Evolutionary conservation across 2,113 vertebrate species (phyloP).

Genomic region (Ibidorhyncha struthersii): DNA sequence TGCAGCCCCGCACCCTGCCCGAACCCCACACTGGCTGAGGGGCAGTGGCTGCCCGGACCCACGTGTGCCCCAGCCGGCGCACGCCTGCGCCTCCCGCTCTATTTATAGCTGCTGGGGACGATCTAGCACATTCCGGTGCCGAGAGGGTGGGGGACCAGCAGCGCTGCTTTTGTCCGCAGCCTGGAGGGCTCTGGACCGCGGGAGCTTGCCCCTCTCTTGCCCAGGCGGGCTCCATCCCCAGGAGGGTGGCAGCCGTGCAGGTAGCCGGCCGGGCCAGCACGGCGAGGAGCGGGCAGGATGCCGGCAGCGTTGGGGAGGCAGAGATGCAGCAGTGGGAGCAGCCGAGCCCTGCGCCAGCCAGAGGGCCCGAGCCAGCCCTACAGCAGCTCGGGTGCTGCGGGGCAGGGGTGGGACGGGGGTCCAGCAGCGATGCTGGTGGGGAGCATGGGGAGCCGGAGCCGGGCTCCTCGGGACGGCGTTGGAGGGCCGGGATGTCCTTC

Average conservation of each 20-base stretch:
- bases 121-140: not conserved
- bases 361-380: not conserved
- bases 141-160: not conserved
- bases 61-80: not conserved
- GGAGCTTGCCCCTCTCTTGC: not conserved
- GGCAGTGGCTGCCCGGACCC: not conserved
- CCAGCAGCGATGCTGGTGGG: not conserved
- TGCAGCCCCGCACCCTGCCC: not conserved
- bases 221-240: not conserved
- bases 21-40: fast-evolving
- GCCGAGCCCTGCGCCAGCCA: not conserved
- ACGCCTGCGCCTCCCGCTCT: not conserved
- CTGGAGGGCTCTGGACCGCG: not conserved
- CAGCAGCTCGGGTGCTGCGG: not conserved
- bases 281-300: not conserved
- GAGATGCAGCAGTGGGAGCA: not conserved
- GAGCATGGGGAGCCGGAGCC: fast-evolving
- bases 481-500: not conserved
- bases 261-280: not conserved
- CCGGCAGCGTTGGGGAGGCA: not conserved
- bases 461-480: not conserved
- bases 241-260: not conserved
- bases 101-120: not conserved
- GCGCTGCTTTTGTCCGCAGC: not conserved
- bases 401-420: not conserved